phyloP scores from a whole-genome alignment of 2,797 vertebrate species.

The Notamacropus eugenii region DNA sequence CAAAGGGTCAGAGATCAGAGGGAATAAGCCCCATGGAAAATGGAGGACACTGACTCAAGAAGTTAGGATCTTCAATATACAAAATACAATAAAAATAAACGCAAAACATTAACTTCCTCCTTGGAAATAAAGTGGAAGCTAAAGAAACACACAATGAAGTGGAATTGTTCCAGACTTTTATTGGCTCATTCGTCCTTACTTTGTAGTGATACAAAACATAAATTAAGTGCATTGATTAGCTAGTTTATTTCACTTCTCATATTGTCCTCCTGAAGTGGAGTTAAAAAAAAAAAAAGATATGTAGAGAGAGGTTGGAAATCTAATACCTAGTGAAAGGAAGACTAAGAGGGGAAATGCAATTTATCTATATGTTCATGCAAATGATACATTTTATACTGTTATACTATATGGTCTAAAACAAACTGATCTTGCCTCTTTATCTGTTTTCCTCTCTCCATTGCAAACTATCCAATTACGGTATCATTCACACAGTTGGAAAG shows the following conservation, averaged over 20 bases:
- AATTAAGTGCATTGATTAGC: conserved; percentile 41
- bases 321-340: conserved; percentile 51
- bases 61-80: background rate
- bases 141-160: background rate
- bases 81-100: background rate
- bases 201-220: conserved; percentile 8
- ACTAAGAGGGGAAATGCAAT: conserved; percentile 51
- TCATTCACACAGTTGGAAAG: conserved; percentile 38
- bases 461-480: conserved; percentile 17
- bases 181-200: background rate
- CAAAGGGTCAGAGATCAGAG: background rate
- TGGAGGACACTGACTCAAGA: background rate
- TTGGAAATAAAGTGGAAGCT: background rate
- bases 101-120: background rate
- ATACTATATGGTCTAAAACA: conserved; percentile 31
- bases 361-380: conserved; percentile 58
- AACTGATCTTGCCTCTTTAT: background rate
- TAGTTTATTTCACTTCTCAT: conserved; percentile 16
- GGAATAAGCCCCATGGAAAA: background rate
- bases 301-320: conserved; percentile 2
- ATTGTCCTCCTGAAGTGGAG: background rate
- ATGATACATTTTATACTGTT: conserved; percentile 61
- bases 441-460: background rate
- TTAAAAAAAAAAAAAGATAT: conserved; percentile 46
- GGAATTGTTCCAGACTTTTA: background rate